Percentiles rank a stretch among this genome's conserved stretches.
These are phyloP conservation scores for Anthrax anthrax DNA, from an alignment of 2,888 invertebrate species.

Conservation along the genomic window DNA sequence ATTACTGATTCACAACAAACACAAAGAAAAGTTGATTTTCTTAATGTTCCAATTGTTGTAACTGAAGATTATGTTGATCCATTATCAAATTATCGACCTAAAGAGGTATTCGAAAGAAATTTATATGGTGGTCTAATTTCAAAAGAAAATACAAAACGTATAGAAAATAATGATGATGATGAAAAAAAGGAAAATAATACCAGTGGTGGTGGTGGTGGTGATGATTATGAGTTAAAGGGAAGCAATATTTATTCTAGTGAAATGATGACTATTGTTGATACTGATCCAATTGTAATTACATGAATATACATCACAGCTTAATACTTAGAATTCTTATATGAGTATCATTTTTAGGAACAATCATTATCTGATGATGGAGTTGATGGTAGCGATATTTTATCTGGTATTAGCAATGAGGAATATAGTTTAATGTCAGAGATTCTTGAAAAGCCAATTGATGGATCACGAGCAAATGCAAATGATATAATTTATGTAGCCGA, in stretches of 20 bases:
- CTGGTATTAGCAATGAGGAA: slow-evolving; percentile 52
- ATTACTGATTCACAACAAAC: not conserved
- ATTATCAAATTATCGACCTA: slow-evolving; percentile 27
- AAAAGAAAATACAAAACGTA: not conserved
- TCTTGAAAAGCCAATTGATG: slow-evolving; percentile 35
- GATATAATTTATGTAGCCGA: slow-evolving; percentile 15
- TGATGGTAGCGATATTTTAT: slow-evolving; percentile 42
- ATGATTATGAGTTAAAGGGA: slow-evolving; percentile 16
- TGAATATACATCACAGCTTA: too few relatives aligned
- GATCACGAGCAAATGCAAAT: slow-evolving; percentile 19
- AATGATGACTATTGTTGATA: slow-evolving; percentile 51
- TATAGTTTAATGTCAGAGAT: slow-evolving; percentile 57
- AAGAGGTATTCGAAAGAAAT: slow-evolving; percentile 32
- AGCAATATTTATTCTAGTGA: slow-evolving; percentile 35
- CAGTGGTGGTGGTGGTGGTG: too few relatives aligned
- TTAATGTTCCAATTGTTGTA: slow-evolving; percentile 25
- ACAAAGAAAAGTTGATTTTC: slow-evolving; percentile 20
- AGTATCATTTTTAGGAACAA: slow-evolving; percentile 24
- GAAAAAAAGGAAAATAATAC: too few relatives aligned
- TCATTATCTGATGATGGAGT: slow-evolving; percentile 29
- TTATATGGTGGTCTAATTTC: slow-evolving; percentile 19
- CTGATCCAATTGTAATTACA: slow-evolving; percentile 26
- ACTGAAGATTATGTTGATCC: slow-evolving; percentile 27
- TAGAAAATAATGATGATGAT: not conserved
- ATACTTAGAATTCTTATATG: not conserved